A percentile compares a stretch with the other conserved stretches of the same genome.
phyloP scores from a whole-genome alignment of 2,797 vertebrate species.

The Mus caroli region DNA sequence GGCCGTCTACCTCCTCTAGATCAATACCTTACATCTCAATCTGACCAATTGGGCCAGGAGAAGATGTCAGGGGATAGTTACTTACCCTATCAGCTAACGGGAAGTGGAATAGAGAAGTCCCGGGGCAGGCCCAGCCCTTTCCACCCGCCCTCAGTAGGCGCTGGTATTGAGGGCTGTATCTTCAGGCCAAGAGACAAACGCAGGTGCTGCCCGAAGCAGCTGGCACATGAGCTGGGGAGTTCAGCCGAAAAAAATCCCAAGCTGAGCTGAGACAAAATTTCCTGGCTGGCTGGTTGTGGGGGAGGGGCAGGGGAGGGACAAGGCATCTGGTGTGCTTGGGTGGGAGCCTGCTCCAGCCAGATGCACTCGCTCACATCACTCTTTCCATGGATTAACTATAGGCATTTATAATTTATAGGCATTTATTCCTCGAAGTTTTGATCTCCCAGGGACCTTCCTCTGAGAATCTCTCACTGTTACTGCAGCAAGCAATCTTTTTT shows the following conservation, averaged over 20 bases:
- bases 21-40: neutral
- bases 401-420: neutral
- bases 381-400: neutral
- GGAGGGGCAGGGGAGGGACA: accelerated
- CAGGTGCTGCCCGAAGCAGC: neutral
- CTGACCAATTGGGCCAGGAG: neutral
- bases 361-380: neutral
- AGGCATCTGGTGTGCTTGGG: neutral
- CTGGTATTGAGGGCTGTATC: neutral
- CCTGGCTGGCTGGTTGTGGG: neutral
- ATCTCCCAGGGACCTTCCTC: neutral
- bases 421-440: constrained; percentile 42
- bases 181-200: neutral
- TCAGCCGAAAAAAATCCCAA: neutral
- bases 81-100: neutral
- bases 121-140: accelerated
- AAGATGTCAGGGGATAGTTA: neutral
- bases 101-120: neutral
- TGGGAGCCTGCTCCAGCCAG: neutral
- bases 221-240: neutral
- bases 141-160: neutral
- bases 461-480: neutral
- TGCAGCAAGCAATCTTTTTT: neutral
- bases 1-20: neutral
- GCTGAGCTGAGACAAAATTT: neutral